Evolutionary conservation across 2,797 vertebrate species (phyloP), one percentile per base, ranked within the genome.

Genomic region (Sebastes aleutianus): DNA sequence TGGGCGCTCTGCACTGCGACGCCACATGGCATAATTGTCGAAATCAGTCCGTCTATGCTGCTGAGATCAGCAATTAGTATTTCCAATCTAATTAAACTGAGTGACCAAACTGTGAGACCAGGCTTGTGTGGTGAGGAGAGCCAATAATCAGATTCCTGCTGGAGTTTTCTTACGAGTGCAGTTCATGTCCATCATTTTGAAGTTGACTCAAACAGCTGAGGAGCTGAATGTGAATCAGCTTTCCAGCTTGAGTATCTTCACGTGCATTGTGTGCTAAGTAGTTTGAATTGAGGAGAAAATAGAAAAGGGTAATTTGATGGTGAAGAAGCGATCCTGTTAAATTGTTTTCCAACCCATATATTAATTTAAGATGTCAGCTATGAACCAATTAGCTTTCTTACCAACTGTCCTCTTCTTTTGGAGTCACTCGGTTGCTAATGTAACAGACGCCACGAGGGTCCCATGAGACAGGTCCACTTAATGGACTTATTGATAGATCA

Each of bases 401-500:
- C 62, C 29, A 61, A 54, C 67, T 68, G 73, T 74, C 57, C 63
- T 63, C 53, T 70, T 64, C 54, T 70, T 80, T 76, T 67, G 65
- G 61, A 74, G 68, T 27, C 62, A 67, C 59, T 70, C 18, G 5
- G 62, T 32, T 66, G 34, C 50, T 78, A 71, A 74, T 82, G 31
- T 69, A 71, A 50, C 69, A 84, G 50, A 76, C 6, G 27, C 27
- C 10, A 59, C 13, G 26, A 20, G 31, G 58, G 39, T 72, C 82
- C 78, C 77, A 18, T 11, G 76, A 80, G 84, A 85, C 67, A 20
- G 22, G 66, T 74, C 72, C 70, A 62, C 70, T 81, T 87, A 84
- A 92, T 84, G 75, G 79, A 87, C 65, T 71, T 39, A 79, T 85
- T 88, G 85, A 90, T 82, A 84, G 74, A 89, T 88, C 63, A 6